phyloP scores from a whole-genome alignment of 2,888 invertebrate species.

The Odontocerum albicorne region DNA sequence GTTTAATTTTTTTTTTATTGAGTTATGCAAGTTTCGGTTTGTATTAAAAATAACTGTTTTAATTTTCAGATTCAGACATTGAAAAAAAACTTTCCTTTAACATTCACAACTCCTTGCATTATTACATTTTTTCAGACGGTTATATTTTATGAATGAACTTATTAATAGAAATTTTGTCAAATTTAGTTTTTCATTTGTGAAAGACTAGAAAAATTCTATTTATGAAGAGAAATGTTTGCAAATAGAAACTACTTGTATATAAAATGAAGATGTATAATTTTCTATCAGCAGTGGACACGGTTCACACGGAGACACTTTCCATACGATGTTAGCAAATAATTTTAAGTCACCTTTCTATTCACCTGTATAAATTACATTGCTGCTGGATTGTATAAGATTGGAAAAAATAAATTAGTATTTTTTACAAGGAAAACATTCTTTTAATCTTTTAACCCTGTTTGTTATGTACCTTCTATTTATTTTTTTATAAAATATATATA shows the following conservation, averaged over 20 bases:
- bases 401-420: slow-evolving; percentile 34
- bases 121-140: too few relatives aligned
- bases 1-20: too few relatives aligned
- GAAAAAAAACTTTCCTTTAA: too few relatives aligned
- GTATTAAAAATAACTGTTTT: too few relatives aligned
- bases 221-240: slow-evolving; percentile 20
- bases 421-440: slow-evolving; percentile 24
- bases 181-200: slow-evolving; percentile 9
- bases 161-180: slow-evolving; percentile 24
- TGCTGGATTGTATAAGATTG: slow-evolving; percentile 24
- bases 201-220: slow-evolving; percentile 18
- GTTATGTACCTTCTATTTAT: too few relatives aligned
- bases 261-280: slow-evolving; percentile 1
- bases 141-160: too few relatives aligned
- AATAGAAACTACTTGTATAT: slow-evolving; percentile 23
- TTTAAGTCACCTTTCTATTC: slow-evolving; percentile 26
- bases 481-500: too few relatives aligned
- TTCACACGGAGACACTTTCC: slow-evolving; percentile 17
- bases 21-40: too few relatives aligned
- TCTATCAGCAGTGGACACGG: slow-evolving; percentile 7
- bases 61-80: too few relatives aligned
- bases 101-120: too few relatives aligned
- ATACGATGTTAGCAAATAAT: too few relatives aligned
- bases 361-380: slow-evolving; percentile 26
- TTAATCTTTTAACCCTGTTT: slow-evolving; percentile 7